Evolutionary conservation across 1,140 invertebrate genomes (phyloP), one percentile per base, ranked within the genome.

Genomic region (Lepidurus apus): DNA sequence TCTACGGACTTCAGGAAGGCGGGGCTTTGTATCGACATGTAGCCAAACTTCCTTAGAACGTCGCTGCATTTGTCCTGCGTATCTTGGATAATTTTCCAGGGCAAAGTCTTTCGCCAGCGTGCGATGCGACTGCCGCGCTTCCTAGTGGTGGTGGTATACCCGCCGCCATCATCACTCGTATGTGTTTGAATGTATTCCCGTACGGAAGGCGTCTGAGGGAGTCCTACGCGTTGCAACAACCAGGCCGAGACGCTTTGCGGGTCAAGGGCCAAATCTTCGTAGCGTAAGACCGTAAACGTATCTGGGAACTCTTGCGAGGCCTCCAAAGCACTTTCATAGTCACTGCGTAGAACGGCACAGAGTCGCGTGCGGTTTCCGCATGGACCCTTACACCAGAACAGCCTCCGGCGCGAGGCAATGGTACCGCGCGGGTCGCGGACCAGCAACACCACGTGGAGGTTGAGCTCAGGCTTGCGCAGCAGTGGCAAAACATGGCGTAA

Each of bases 391-490:
- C 81, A 81, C 81, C 81, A 81, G 7, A 77, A 43, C 42, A 81
- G 45, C 75, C 80, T 75, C 77, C 78, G 76, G 34, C 81, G 76
- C 1, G 81, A 81, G 34, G 81, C 80, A 3, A 81, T 78, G 21
- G 74, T 79, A 5, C 81, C 81, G 17, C 81, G 79, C 7, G 81
- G 81, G 65, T 81, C 81, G 26, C 81, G 43, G 1, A 81, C 79
- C 24, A 81, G 65, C 43, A 81, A 80, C 11, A 81, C 42, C 6
- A 81, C 80, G 13, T 75, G 53, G 17, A 81, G 78, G 74, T 81
- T 77, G 10, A 81, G 78, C 5, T 43, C 77, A 5, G 79, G 74
- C 77, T 81, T 79, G 73, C 79, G 75, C n/a, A 81, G 75, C 1
- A 81, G 77, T 24, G 77, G 47, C 11, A 77, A 73, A 43, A 80